Conservation (phyloP, 2,113 vertebrate genomes). For the Cricetomys ansorgei region DNA sequence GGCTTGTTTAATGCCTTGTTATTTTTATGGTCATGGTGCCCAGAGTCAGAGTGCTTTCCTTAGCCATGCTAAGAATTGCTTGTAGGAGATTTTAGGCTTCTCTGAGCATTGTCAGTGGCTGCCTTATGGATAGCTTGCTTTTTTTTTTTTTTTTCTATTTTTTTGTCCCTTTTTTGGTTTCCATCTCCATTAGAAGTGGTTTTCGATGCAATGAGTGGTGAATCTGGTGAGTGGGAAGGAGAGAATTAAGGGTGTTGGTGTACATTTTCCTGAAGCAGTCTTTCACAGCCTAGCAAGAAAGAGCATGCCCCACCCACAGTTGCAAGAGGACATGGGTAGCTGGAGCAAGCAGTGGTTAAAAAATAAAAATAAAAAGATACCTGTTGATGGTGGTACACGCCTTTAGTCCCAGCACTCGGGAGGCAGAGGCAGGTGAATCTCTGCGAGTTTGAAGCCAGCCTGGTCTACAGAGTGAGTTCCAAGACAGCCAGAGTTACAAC, state of each 20-base stretch:
- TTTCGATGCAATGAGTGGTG: neutral
- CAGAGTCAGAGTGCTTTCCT: constrained; percentile 11
- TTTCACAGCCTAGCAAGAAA: neutral
- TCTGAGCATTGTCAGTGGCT: neutral
- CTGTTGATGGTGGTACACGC: no score
- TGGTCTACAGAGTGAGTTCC: no score
- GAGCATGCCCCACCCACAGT: rapidly evolving
- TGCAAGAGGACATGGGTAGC: neutral
- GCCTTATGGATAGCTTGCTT: neutral
- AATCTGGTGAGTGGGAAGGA: neutral
- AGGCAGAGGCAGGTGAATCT: no score
- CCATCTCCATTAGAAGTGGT: neutral
- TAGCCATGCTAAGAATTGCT: neutral
- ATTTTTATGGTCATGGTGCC: constrained; percentile 43
- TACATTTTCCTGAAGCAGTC: neutral
- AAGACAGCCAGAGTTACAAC: no score
- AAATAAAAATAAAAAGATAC: no score
- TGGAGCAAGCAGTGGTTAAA: neutral
- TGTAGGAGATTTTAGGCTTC: constrained; percentile 40
- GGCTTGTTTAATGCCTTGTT: constrained; percentile 61
- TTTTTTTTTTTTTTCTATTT: neutral
- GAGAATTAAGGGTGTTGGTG: neutral
- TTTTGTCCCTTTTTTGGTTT: neutral
- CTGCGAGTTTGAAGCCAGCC: no score
- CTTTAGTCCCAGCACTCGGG: no score